Conservation (phyloP, 2,888 invertebrate species). For the Netelia virgata region DNA sequence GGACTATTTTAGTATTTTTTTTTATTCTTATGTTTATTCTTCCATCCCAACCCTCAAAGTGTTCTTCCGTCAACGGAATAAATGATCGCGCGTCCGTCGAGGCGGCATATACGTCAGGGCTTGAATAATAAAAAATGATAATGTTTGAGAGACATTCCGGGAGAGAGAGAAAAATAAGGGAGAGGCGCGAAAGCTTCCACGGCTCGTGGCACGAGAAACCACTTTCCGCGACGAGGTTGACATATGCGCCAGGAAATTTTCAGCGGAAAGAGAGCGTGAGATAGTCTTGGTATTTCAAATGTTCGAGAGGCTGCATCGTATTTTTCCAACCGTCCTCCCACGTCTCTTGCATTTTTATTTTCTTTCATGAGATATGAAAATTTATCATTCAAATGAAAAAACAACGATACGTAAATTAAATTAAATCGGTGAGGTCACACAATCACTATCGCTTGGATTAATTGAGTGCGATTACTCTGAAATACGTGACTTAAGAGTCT, state of each 20-base stretch:
- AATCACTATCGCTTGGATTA: background rate
- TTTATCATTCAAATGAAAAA: background rate
- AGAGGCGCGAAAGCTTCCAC: conserved; percentile 21
- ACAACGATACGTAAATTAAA: background rate
- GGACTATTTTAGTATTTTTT: background rate
- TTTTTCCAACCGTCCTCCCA: conserved; percentile 30
- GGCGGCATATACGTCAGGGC: conserved; percentile 35
- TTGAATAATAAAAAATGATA: conserved; percentile 65
- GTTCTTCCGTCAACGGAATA: conserved; percentile 34
- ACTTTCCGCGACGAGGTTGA: conserved; percentile 70
- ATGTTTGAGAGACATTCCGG: conserved; percentile 37
- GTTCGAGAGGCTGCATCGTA: conserved; percentile 32
- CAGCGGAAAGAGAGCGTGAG: conserved; percentile 23
- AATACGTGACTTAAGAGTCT: background rate
- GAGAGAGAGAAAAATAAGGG: conserved; percentile 19
- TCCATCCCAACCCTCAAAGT: background rate
- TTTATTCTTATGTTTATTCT: background rate
- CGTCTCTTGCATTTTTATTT: background rate
- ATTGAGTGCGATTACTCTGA: conserved; percentile 8
- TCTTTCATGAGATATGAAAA: conserved; percentile 7
- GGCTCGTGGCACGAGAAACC: conserved; percentile 61
- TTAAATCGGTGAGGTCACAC: background rate
- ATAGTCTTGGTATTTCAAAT: conserved; percentile 46
- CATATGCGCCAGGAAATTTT: conserved; percentile 72
- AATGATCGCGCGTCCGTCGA: conserved; percentile 28